Evolutionary conservation across 2,797 vertebrate genomes (phyloP).

Genomic region (Aphelocoma californica): DNA sequence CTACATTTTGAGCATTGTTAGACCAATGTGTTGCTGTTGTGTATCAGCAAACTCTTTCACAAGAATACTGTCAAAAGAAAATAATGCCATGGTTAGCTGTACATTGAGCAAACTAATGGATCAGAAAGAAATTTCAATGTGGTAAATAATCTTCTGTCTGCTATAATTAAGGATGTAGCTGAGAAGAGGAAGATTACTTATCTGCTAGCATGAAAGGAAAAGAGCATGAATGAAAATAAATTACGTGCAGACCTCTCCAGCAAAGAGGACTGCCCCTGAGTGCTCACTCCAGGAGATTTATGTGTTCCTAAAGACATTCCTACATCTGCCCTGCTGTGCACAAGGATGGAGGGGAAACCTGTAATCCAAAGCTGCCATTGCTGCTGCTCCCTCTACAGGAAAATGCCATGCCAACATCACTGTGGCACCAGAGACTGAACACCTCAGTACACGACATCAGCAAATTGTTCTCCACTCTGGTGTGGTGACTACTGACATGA

Average conservation of each 20-base stretch:
- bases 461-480: background rate
- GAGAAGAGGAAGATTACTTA: slow-evolving; percentile 41
- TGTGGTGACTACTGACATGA: background rate
- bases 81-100: background rate
- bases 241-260: background rate
- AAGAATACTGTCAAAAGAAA: slow-evolving; percentile 19
- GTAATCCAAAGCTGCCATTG: background rate
- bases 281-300: background rate
- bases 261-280: background rate
- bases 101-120: slow-evolving; percentile 40
- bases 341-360: background rate
- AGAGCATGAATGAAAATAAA: background rate
- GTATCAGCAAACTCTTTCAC: background rate
- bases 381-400: background rate
- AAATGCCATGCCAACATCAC: background rate
- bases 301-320: background rate
- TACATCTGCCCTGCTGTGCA: background rate
- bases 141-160: slow-evolving; percentile 57
- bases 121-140: slow-evolving; percentile 38
- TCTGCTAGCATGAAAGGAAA: background rate
- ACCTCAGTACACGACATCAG: background rate
- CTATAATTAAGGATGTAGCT: slow-evolving; percentile 43
- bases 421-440: background rate
- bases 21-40: background rate
- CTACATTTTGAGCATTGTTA: background rate